phyloP scores from a whole-genome alignment of 1,140 invertebrate species.

The Eulimnadia texana region DNA sequence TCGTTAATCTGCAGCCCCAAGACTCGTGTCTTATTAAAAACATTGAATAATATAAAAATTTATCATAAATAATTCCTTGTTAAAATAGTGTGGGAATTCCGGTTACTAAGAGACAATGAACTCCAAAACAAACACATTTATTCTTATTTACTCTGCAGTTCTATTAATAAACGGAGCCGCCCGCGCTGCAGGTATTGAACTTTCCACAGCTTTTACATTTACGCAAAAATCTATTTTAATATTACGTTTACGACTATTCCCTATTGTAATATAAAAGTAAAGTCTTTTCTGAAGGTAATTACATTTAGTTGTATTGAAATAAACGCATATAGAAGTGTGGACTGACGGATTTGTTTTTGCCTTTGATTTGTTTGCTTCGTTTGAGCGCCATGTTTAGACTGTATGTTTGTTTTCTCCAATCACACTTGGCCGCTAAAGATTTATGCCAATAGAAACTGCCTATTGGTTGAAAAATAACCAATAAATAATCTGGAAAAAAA shows the following conservation, averaged over 20 bases:
- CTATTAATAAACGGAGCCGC: background rate
- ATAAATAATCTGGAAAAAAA: background rate
- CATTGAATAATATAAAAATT: too few species aligned
- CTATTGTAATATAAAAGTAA: background rate
- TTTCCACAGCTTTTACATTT: too few species aligned
- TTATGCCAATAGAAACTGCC: background rate
- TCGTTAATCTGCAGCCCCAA: too few species aligned
- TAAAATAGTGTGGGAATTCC: too few species aligned
- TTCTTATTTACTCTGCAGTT: constrained; percentile 4
- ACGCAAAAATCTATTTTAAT: background rate
- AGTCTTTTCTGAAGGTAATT: background rate
- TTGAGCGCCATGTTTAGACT: too few species aligned
- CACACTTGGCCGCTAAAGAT: background rate
- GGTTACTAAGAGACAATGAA: background rate
- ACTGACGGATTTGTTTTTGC: background rate
- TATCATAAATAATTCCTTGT: too few species aligned
- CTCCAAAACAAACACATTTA: background rate
- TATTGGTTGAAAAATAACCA: background rate
- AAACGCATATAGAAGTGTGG: background rate
- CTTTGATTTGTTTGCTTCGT: too few species aligned
- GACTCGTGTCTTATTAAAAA: too few species aligned
- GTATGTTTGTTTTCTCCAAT: background rate
- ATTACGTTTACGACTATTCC: background rate
- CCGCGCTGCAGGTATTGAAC: background rate
- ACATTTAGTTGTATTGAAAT: background rate